Evolutionary conservation across 1,140 invertebrate genomes (phyloP).

Genomic region (Leptinotarsa texana): DNA sequence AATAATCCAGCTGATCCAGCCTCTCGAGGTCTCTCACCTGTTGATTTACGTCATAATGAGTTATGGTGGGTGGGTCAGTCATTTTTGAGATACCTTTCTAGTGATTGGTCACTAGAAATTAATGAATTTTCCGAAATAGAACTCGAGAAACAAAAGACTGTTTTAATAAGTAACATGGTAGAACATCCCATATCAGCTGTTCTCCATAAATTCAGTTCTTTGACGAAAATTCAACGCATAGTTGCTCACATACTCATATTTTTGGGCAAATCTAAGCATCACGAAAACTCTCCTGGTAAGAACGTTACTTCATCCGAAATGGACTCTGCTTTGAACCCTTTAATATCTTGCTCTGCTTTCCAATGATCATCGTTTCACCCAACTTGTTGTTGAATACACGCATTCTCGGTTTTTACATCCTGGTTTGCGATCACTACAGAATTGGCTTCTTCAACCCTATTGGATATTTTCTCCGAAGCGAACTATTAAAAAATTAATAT

Average conservation of each 20-base stretch:
- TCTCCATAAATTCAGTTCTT: not conserved
- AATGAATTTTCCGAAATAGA: not conserved
- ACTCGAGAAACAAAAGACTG: not conserved
- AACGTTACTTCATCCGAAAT: not conserved
- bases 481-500: not conserved
- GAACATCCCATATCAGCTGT: not conserved
- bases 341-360: not conserved
- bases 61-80: conserved; percentile 25
- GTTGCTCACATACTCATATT: not conserved
- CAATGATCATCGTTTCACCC: not conserved
- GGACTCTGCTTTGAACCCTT: not conserved
- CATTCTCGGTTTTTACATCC: too few relatives aligned
- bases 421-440: too few relatives aligned
- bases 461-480: not conserved
- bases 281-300: not conserved
- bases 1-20: conserved; percentile 51
- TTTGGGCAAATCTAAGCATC: not conserved
- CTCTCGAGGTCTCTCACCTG: conserved; percentile 40
- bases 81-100: not conserved
- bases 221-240: not conserved
- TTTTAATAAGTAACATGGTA: not conserved
- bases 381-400: too few relatives aligned
- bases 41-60: not conserved
- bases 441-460: too few relatives aligned
- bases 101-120: not conserved